Conservation (phyloP, 37 sponge, comb jelly and placozoan genomes). For the Axinella damicornis region DNA sequence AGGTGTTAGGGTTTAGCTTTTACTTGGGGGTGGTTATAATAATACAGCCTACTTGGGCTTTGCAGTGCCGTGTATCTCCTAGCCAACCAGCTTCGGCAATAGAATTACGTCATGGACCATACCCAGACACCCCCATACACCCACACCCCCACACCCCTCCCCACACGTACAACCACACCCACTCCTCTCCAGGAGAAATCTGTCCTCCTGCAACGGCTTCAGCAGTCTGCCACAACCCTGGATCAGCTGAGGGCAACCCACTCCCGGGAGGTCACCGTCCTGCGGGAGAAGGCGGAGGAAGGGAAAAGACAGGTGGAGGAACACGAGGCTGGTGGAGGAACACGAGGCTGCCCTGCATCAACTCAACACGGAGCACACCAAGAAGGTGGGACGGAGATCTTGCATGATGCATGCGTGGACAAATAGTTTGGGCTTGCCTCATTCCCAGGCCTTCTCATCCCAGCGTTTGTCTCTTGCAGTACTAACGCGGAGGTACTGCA, state of each 20-base stretch:
- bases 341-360: background rate
- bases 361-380: slow-evolving; percentile 25
- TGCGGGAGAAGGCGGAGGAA: background rate
- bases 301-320: background rate
- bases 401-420: too few relatives aligned
- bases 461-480: too few relatives aligned
- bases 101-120: too few relatives aligned
- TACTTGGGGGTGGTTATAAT: too few relatives aligned
- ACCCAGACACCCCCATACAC: too few relatives aligned
- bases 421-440: too few relatives aligned
- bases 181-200: background rate
- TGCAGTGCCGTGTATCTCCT: too few relatives aligned
- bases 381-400: slow-evolving; percentile 9
- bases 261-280: background rate
- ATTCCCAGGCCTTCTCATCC: too few relatives aligned
- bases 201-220: background rate
- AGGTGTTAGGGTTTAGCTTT: too few relatives aligned
- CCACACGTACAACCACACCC: slow-evolving; percentile 3
- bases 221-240: background rate
- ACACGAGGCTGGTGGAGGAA: background rate
- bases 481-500: too few relatives aligned
- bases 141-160: background rate
- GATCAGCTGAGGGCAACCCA: slow-evolving; percentile 6
- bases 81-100: too few relatives aligned
- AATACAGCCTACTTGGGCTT: too few relatives aligned